Percentiles rank a stretch among this genome's conserved stretches.
phyloP scores from a whole-genome alignment of 2,888 invertebrate genomes.

The Noctua janthe region DNA sequence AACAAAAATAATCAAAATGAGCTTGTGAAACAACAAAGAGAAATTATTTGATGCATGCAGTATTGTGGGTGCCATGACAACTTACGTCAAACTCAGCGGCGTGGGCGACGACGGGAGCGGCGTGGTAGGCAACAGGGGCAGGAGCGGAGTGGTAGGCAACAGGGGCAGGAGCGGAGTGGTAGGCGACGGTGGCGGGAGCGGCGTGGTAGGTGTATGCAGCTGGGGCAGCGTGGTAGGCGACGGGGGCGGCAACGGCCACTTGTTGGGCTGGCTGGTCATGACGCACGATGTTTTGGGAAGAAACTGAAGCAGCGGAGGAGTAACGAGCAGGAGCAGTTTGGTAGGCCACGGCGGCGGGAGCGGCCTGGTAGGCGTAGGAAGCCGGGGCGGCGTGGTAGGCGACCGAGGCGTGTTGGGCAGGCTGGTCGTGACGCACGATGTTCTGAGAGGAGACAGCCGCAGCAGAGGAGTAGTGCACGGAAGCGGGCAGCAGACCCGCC shows the following conservation, averaged over 20 bases:
- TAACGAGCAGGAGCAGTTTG: constrained; percentile 76
- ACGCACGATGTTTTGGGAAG: constrained; percentile 75
- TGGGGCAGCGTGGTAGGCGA: constrained; percentile 21
- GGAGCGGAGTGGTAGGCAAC: constrained; percentile 38
- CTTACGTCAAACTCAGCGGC: constrained; percentile 62
- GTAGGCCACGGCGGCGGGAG: constrained; percentile 60
- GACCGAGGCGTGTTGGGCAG: constrained; percentile 34
- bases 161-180: constrained; percentile 46
- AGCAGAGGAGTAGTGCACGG: constrained; percentile 79
- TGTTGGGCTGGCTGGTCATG: constrained; percentile 71
- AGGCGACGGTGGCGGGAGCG: background rate
- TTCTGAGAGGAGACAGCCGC: constrained; percentile 80
- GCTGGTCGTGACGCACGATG: constrained; percentile 80
- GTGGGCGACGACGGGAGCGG: constrained; percentile 51
- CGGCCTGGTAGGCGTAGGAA: constrained; percentile 14
- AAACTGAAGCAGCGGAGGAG: constrained; percentile 77
- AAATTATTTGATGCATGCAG: background rate
- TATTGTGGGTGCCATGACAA: background rate
- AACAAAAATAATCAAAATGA: constrained; percentile 14
- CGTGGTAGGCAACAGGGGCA: constrained; percentile 57
- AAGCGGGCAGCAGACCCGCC: constrained; percentile 73
- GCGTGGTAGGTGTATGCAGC: no score
- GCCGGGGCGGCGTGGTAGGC: constrained; percentile 47
- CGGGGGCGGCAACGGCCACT: constrained; percentile 47
- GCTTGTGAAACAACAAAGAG: background rate